These are phyloP conservation scores for Lepus townsendii DNA, from an alignment of 2,797 vertebrate species.

Conservation along the genomic window DNA sequence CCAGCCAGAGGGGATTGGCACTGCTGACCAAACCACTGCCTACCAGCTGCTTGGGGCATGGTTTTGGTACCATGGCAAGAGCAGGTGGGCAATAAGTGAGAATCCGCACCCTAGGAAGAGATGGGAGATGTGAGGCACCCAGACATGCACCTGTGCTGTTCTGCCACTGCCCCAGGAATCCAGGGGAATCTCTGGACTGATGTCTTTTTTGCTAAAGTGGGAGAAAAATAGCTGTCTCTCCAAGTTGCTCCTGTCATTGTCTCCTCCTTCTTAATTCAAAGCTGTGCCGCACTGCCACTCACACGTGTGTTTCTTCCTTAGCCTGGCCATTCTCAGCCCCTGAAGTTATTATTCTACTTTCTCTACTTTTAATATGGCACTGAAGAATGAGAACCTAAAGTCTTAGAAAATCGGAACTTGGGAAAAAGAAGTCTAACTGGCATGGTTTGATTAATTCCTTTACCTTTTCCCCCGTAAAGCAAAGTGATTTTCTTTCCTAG, in stretches of 20 bases:
- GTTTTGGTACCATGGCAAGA: neutral
- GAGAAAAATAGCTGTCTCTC: neutral
- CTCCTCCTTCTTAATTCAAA: neutral
- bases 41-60: neutral
- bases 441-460: conserved; percentile 55
- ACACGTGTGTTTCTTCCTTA: conserved; percentile 30
- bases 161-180: neutral
- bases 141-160: neutral
- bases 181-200: neutral
- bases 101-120: neutral
- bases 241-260: neutral
- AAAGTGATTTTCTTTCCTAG: conserved; percentile 57
- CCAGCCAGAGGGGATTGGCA: neutral
- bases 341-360: neutral
- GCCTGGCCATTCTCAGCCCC: conserved; percentile 16
- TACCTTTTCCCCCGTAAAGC: neutral
- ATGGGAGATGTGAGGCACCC: neutral
- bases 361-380: conserved; percentile 27
- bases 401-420: conserved; percentile 71
- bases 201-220: conserved; percentile 1
- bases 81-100: neutral
- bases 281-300: conserved; percentile 40
- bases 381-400: conserved; percentile 66
- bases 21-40: neutral
- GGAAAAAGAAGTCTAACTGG: conserved; percentile 51